These are phyloP conservation scores for Cacatua alba DNA, from an alignment of 2,113 vertebrate species.

Conservation along the genomic window DNA sequence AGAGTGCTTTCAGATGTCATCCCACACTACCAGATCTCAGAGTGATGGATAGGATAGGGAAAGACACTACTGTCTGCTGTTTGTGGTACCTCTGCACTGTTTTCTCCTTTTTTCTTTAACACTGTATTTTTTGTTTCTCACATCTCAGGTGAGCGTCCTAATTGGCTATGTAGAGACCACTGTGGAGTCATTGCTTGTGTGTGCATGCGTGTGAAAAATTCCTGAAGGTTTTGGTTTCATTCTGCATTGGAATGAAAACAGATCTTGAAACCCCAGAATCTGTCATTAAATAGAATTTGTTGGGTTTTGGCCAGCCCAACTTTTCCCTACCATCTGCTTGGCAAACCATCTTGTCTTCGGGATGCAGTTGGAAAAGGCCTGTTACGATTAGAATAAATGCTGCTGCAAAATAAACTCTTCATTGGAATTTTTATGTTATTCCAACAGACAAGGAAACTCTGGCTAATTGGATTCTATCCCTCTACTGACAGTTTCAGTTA, in stretches of 20 bases:
- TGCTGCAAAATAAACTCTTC: slow-evolving; percentile 53
- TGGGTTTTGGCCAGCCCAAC: background rate
- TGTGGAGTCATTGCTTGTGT: background rate
- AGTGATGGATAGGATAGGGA: background rate
- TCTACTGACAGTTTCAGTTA: slow-evolving; percentile 55
- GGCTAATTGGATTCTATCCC: slow-evolving; percentile 40
- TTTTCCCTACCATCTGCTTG: slow-evolving; percentile 47
- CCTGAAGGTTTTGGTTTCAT: background rate
- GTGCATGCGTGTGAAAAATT: background rate
- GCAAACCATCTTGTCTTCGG: slow-evolving; percentile 10
- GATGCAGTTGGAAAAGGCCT: slow-evolving; percentile 23
- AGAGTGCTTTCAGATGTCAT: background rate
- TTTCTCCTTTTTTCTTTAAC: background rate
- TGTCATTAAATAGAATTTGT: background rate
- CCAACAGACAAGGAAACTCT: slow-evolving; percentile 43
- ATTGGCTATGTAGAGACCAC: background rate
- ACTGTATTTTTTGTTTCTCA: background rate
- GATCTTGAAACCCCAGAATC: background rate
- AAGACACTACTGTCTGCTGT: background rate
- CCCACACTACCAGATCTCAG: background rate
- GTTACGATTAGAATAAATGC: slow-evolving; percentile 48
- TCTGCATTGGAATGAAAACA: background rate
- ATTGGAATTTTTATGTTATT: slow-evolving; percentile 65
- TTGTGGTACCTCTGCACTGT: background rate
- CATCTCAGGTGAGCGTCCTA: background rate